Evolutionary conservation across 2,113 vertebrate species (phyloP).

Genomic region (Sylvilagus bachmani): DNA sequence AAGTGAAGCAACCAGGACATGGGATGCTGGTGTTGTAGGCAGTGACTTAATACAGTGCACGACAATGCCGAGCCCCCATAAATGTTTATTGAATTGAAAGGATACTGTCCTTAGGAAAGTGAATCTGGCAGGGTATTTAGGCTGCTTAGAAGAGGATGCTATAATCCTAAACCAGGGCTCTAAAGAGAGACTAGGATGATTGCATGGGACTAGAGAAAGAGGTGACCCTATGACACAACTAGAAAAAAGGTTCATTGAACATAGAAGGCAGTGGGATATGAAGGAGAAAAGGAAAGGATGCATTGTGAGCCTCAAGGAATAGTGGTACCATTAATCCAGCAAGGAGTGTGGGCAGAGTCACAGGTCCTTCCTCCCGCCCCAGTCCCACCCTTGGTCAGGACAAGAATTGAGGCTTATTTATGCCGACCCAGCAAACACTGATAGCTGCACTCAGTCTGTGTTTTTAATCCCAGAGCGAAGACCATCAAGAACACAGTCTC

Average conservation of each 20-base stretch:
- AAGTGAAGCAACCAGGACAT: too few species aligned
- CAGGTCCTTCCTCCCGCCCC: background rate
- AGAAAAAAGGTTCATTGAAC: background rate
- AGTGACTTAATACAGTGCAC: too few species aligned
- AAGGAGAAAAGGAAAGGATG: background rate
- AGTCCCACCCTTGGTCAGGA: background rate
- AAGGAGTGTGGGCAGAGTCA: background rate
- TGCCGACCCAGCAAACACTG: background rate
- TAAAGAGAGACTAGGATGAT: background rate
- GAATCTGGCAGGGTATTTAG: background rate
- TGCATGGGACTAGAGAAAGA: background rate
- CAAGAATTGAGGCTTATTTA: background rate
- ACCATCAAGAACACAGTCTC: constrained; percentile 98
- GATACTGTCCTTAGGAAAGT: background rate
- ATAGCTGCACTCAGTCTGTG: background rate
- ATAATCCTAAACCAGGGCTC: background rate
- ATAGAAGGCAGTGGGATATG: background rate
- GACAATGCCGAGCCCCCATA: background rate
- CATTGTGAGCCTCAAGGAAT: background rate
- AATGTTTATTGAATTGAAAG: background rate
- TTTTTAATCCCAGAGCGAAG: constrained; percentile 91
- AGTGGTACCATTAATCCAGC: background rate
- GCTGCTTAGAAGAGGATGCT: background rate
- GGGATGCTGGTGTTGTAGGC: too few species aligned
- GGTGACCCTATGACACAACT: background rate